These are phyloP conservation scores for Pandion haliaetus DNA, from an alignment of 2,113 vertebrate species.

Conservation along the genomic window DNA sequence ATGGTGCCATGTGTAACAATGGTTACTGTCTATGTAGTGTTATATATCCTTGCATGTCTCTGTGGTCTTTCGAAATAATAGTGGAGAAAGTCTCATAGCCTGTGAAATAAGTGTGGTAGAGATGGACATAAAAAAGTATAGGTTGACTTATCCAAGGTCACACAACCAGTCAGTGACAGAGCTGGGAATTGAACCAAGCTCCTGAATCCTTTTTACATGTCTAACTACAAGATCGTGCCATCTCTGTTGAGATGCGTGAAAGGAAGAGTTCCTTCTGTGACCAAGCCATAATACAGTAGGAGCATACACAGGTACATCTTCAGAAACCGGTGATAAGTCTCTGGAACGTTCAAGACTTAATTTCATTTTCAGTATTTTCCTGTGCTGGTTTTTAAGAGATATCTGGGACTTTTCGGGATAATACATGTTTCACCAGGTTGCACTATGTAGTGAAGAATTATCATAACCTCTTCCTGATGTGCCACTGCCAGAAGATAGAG, in stretches of 20 bases:
- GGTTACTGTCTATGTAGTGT: not conserved
- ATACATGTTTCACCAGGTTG: not conserved
- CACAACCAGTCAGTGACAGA: not conserved
- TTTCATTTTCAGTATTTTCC: not conserved
- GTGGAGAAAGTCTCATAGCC: not conserved
- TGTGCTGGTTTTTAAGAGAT: not conserved
- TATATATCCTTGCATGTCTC: not conserved
- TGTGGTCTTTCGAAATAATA: not conserved
- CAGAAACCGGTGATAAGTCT: not conserved
- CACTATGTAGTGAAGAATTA: not conserved
- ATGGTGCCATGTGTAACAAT: rapidly evolving
- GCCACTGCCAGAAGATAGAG: not conserved
- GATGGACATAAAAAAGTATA: not conserved
- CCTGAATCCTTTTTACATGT: not conserved
- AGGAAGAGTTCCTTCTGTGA: not conserved
- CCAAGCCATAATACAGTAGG: not conserved
- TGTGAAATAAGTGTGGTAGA: not conserved
- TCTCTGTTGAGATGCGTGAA: not conserved
- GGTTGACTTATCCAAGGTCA: not conserved
- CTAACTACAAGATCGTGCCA: not conserved
- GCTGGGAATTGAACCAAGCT: not conserved
- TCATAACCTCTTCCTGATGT: not conserved
- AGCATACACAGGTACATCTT: not conserved
- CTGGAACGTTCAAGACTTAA: not conserved
- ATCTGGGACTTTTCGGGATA: not conserved